Evolutionary conservation across 1,140 invertebrate species (phyloP).

Genomic region (Kradibia gibbosae): DNA sequence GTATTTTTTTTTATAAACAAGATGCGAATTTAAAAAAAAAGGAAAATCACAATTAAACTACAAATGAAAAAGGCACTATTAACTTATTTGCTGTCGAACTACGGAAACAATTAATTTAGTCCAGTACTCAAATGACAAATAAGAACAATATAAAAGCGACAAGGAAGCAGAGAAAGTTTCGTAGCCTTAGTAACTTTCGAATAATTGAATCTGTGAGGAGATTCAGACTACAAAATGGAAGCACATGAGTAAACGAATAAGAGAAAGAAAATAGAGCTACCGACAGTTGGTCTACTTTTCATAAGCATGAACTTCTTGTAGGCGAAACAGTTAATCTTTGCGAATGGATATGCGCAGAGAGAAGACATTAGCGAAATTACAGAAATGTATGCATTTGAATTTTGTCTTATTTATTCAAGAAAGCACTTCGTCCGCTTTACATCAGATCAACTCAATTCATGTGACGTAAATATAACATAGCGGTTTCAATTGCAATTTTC

Average conservation of each 20-base stretch:
- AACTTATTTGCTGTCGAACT: conserved; percentile 7
- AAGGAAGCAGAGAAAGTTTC: conserved; percentile 25
- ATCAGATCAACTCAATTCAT: background rate
- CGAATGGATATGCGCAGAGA: background rate
- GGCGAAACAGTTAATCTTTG: background rate
- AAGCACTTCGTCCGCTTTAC: background rate
- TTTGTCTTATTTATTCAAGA: background rate
- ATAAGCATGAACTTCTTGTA: background rate
- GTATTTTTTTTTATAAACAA: no score
- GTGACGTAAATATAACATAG: no score
- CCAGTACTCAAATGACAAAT: background rate
- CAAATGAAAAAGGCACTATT: no score
- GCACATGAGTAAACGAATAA: background rate
- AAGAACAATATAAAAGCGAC: conserved; percentile 1
- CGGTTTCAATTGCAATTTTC: no score
- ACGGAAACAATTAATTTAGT: conserved; percentile 22
- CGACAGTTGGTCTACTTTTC: background rate
- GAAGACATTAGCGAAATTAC: conserved; percentile 7
- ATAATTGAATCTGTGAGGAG: conserved; percentile 39
- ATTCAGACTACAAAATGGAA: conserved; percentile 5
- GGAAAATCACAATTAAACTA: no score
- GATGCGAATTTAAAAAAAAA: no score
- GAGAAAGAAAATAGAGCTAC: background rate
- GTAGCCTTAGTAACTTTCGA: conserved; percentile 20
- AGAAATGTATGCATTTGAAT: background rate